Conservation (phyloP, 2,888 invertebrate species). For the Tiliacea aurago region DNA sequence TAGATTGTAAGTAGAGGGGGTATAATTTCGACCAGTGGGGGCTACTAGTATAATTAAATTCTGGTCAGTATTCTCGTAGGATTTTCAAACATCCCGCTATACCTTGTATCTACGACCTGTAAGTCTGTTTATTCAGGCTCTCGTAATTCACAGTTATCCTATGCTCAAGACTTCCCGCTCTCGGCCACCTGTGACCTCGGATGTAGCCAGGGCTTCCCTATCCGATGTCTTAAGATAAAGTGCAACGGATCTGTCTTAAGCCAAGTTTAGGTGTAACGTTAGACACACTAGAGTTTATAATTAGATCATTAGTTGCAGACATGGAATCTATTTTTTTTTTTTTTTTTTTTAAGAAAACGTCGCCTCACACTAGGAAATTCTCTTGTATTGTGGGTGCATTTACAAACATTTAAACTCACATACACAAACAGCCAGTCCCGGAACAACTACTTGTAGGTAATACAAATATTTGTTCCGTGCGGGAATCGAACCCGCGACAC, state of each 20-base stretch:
- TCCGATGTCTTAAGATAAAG: conserved; percentile 49
- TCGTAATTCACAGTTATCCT: conserved; percentile 52
- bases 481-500: too few relatives aligned
- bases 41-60: too few relatives aligned
- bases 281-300: conserved; percentile 14
- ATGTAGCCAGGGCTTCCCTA: conserved; percentile 28
- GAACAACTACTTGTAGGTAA: too few relatives aligned
- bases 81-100: background rate
- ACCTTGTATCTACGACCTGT: background rate
- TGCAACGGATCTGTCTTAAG: conserved; percentile 37
- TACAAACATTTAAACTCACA: too few relatives aligned
- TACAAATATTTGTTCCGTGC: too few relatives aligned
- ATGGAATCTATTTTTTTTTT: too few relatives aligned
- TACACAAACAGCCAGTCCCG: too few relatives aligned
- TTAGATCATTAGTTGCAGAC: background rate
- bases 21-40: too few relatives aligned
- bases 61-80: background rate
- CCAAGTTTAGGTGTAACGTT: conserved; percentile 11
- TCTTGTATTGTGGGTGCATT: too few relatives aligned
- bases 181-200: conserved; percentile 54
- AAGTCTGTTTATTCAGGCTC: conserved; percentile 36
- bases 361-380: too few relatives aligned
- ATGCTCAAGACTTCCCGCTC: conserved; percentile 27
- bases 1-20: too few relatives aligned
- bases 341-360: too few relatives aligned